Percentiles rank a stretch among this genome's conserved stretches.
Conservation (phyloP, 2,113 vertebrate genomes). For the Serinus canaria region DNA sequence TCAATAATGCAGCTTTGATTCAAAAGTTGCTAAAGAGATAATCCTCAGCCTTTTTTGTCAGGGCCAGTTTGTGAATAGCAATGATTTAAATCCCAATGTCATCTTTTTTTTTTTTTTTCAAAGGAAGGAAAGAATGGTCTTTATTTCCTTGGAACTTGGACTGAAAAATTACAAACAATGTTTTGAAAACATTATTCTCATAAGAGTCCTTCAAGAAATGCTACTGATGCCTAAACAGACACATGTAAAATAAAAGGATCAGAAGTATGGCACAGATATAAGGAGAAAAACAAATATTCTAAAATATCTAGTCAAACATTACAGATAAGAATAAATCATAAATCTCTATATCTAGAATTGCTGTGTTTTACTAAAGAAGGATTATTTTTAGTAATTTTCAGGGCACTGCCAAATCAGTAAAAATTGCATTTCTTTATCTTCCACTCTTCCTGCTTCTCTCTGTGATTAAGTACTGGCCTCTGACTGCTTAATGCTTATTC, state of each 20-base stretch:
- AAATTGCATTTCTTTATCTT: constrained; percentile 51
- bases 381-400: constrained; percentile 26
- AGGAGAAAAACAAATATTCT: background rate
- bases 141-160: background rate
- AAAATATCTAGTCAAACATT: background rate
- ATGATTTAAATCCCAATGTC: constrained; percentile 42
- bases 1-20: constrained; percentile 70
- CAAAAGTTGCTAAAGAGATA: constrained; percentile 60
- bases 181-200: background rate
- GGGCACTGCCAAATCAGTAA: background rate
- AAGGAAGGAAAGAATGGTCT: background rate
- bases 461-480: constrained; percentile 58
- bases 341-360: background rate
- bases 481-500: constrained; percentile 59
- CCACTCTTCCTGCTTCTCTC: constrained; percentile 6
- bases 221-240: background rate
- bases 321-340: background rate
- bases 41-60: constrained; percentile 51
- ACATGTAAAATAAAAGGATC: background rate
- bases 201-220: background rate
- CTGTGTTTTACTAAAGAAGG: background rate
- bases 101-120: background rate
- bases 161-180: constrained; percentile 25
- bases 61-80: constrained; percentile 35
- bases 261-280: background rate